phyloP scores from a whole-genome alignment of 2,113 vertebrate species.

The Sphyrna mokarran region DNA sequence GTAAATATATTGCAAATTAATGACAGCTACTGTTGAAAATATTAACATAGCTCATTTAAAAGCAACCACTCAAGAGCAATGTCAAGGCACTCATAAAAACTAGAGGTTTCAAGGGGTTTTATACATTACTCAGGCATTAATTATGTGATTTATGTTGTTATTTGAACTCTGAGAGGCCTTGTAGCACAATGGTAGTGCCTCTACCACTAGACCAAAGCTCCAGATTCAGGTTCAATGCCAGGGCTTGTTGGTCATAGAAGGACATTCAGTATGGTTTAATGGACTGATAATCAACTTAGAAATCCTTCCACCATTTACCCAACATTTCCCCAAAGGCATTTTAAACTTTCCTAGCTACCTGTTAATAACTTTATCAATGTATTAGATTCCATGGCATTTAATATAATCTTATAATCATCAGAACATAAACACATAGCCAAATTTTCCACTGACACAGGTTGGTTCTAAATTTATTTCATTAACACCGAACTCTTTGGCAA shows the following conservation, averaged over 20 bases:
- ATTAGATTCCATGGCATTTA: not conserved
- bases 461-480: slow-evolving; percentile 8
- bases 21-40: not conserved
- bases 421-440: not conserved
- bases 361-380: not conserved
- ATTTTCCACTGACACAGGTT: not conserved
- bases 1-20: not conserved
- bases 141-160: not conserved
- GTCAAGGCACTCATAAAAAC: not conserved
- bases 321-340: not conserved
- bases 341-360: not conserved
- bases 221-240: no score
- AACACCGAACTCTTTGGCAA: not conserved
- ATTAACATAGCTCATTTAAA: not conserved
- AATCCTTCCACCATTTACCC: no score
- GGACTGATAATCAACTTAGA: no score
- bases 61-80: not conserved
- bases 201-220: no score
- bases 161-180: not conserved
- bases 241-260: no score
- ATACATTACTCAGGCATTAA: not conserved
- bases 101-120: not conserved
- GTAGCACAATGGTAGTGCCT: no score
- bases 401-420: not conserved
- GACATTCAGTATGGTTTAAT: no score